Base-by-base conservation (phyloP, 1,140 invertebrate genomes). In the Lysiphlebus fabarum region DNA sequence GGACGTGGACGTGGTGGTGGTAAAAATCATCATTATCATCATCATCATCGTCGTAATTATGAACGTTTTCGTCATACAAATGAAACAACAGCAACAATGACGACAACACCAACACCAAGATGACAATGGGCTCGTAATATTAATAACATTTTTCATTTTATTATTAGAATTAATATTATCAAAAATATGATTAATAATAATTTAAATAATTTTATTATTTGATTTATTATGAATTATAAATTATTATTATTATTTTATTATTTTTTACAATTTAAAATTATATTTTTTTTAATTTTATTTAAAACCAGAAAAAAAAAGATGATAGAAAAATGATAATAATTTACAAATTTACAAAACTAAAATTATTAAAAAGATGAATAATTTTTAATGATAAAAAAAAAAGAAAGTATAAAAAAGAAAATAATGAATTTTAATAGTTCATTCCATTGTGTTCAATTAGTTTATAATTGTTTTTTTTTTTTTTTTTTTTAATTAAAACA, bases 71-170 rank as follows among this genome's bases (percentile, higher is more conserved):
- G 74, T 26, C 76, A 77, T 55, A 67, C 17, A 26, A 26, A 1
- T 26, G 17, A 66, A 10, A 73, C 78, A 57, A 62, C 71, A n/a
- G n/a, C n/a, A n/a, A n/a, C n/a, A n/a, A n/a, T n/a, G n/a, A n/a
- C n/a, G n/a, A n/a, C n/a, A n/a, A n/a, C n/a, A n/a, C n/a, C n/a
- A 37, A 67, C 75, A 72, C 68, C 75, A 70, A 78, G 76, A 79
- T 79, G 77, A 79, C 77, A 79, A 76, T 75, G 70, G 74, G 70
- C 51, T 53, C 48, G 53, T 17, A 38, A 61, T 61, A 55, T 50
- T 56, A n/a, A 7, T 38, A 12, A 48, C 40, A 57, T 42, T 43
- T 37, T 41, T n/a, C 45, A 57, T 49, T 48, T 48, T 41, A 49
- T 49, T 56, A 36, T 26, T 36, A 7, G 44, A 14, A 12, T 4